Conservation (phyloP, 2,888 invertebrate genomes). For the Dicranocentrus wangi region DNA sequence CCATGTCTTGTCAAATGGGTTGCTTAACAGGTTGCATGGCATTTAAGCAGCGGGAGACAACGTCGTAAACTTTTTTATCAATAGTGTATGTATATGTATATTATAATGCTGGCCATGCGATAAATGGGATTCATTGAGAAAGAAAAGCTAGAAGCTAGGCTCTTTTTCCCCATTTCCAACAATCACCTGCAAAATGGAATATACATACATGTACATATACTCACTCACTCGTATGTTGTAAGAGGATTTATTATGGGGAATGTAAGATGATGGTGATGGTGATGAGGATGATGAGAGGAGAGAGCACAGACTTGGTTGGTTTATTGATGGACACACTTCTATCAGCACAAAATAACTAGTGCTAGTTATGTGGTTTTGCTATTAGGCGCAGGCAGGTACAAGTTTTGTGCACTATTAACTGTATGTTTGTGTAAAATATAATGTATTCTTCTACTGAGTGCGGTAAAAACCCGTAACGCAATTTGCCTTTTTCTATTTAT, state of each 20-base stretch:
- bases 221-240: background rate
- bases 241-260: background rate
- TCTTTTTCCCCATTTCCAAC: no score
- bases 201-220: background rate
- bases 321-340: constrained; percentile 7
- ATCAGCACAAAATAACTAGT: background rate
- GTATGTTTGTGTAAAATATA: no score
- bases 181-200: background rate
- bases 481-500: no score
- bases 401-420: no score
- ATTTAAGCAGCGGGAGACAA: constrained; percentile 55
- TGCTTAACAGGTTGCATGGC: constrained; percentile 54
- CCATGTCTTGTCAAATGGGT: constrained; percentile 57
- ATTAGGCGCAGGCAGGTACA: no score
- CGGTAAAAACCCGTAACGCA: no score
- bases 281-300: background rate
- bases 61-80: constrained; percentile 38
- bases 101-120: constrained; percentile 11
- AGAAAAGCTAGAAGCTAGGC: background rate
- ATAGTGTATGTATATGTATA: background rate
- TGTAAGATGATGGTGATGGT: no score
- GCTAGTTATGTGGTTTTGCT: no score
- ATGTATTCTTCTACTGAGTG: no score
- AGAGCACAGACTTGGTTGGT: background rate
- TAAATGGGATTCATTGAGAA: constrained; percentile 11